Percentiles rank a stretch among this genome's conserved stretches.
Evolutionary conservation across 2,797 vertebrate species (phyloP).

Genomic region (Clarias pachynema): DNA sequence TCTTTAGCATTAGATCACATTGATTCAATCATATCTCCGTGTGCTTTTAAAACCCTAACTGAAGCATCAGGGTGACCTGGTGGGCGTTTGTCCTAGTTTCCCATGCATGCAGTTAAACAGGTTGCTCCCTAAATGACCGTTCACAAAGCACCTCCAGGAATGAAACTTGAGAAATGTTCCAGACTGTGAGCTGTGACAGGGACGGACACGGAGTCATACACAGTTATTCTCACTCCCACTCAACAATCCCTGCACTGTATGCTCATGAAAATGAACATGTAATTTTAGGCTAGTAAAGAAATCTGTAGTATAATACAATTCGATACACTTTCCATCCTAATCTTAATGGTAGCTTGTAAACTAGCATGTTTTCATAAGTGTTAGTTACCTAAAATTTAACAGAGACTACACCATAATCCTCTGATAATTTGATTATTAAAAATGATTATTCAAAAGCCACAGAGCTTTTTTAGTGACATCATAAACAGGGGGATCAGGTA

Average conservation of each 20-base stretch:
- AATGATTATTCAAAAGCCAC: neutral
- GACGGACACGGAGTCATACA: neutral
- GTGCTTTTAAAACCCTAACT: neutral
- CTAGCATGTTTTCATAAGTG: neutral
- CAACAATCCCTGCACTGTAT: neutral
- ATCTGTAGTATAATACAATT: neutral
- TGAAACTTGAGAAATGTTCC: neutral
- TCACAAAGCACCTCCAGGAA: neutral
- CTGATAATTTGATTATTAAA: neutral
- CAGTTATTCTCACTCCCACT: neutral
- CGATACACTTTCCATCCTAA: neutral
- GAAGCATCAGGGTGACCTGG: constrained; percentile 1
- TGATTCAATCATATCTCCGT: neutral
- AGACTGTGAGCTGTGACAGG: neutral
- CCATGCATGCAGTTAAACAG: neutral
- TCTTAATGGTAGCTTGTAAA: neutral
- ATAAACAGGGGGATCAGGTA: neutral
- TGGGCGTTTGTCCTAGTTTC: neutral
- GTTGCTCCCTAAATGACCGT: neutral
- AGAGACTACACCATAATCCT: neutral
- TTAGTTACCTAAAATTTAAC: neutral
- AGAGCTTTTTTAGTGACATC: neutral
- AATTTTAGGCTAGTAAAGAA: neutral
- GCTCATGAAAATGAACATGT: neutral
- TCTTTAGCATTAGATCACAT: neutral